Base-by-base conservation (phyloP, 2,888 invertebrate genomes). In the Suillia variegata region DNA sequence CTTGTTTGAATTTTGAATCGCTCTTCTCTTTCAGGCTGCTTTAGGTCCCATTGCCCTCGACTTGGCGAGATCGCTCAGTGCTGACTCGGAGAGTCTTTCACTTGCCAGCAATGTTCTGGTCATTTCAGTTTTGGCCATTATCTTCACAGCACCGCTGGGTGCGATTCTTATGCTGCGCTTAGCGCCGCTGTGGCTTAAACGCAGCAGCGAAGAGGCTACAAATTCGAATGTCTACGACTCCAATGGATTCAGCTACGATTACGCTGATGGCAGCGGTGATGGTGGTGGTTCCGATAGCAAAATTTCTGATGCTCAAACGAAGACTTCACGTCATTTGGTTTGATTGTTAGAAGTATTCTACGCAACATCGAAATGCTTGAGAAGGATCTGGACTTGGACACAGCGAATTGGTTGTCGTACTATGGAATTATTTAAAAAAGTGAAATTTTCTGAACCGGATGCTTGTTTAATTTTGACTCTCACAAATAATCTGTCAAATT, bases 1-100 rank as follows among this genome's bases (percentile, higher is more conserved):
- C 31, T 8, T n/a, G n/a, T n/a, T n/a, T n/a, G n/a, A n/a, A n/a
- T n/a, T n/a, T n/a, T n/a, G n/a, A n/a, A n/a, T n/a, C n/a, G n/a
- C n/a, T n/a, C n/a, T n/a, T n/a, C n/a, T n/a, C n/a, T n/a, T n/a
- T n/a, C 50, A 89, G 88, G 89, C 89, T 57, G 87, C 88, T 2
- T 77, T 89, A 54, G 89, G 87, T 17, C 88, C 89, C 17, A 84
- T 88, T 65, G 87, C 87, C 8, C 78, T 87, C 67, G 87, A 87
- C 69, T 76, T 84, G 68, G 85, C 85, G 61, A 76, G 86, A 74
- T 70, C 76, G 58, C 64, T 73, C 54, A 73, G 74, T 18, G 73
- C 77, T 24, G 70, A 71, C 58, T 64, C 48, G 5, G 75, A 72
- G 51, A 68, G 74, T 56, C 71, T 81, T 61, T 63, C 72, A 2